Base-by-base conservation (phyloP, 2,113 vertebrate genomes). In the Hippocampus abdominalis region DNA sequence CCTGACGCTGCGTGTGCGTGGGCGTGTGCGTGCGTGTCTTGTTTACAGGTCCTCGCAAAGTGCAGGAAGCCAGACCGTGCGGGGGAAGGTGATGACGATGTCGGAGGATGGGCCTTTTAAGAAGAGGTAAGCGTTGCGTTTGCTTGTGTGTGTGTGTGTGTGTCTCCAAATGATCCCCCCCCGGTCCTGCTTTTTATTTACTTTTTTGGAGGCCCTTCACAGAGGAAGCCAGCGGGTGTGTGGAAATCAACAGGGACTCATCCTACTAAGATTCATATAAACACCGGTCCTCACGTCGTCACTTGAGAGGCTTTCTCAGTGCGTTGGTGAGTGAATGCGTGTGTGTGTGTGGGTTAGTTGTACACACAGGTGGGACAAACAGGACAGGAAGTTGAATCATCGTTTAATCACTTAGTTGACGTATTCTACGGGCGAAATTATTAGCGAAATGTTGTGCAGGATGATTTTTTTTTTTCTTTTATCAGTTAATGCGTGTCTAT, bases 151-250 rank as follows among this genome's bases (percentile, higher is more conserved):
- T 68, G 23, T 53, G 59, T 36, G 20, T 57, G 44, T 75, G 59
- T 36, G 20, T 57, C 36, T 75, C 51, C 78, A 65, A 86, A 82
- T 79, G 75, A 76, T 82, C 23, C 2, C 81, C 81, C 9, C 53
- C 53, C 12, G 2, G 44, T 56, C 23, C 16, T 83, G 81, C 76
- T 79, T 54, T 71, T 82, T 85, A 81, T 89, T 89, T 84, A 83
- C 86, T 79, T 87, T 23, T 42, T 7, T 23, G 27, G 39, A 80
- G 72, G 66, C 70, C 79, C 78, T 84, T 77, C 49, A 75, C 73
- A 88, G 76, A 84, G 85, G 84, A 90, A 85, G 84, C 77, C 75
- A 68, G 72, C 80, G 71, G 85, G 85, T 77, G 82, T 75, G 80
- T 77, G 74, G 70, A 66, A 61, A 83, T 79, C 83, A 79, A 73